Evolutionary conservation across 2,888 invertebrate species (phyloP).

Genomic region (Aleiodes leptofemur): DNA sequence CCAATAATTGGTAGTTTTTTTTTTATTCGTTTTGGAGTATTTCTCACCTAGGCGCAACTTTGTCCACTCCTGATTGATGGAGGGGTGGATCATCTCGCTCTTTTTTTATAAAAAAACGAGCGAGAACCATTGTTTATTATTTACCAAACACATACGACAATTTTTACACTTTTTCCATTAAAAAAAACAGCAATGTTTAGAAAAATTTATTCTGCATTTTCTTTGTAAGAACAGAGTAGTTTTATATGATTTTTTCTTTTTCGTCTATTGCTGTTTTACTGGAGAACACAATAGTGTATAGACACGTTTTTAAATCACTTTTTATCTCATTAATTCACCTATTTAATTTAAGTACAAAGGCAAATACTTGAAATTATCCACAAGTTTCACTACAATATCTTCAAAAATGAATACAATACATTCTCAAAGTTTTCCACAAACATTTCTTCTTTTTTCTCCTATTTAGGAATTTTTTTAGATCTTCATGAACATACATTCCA

Average conservation of each 20-base stretch:
- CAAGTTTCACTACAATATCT: background rate
- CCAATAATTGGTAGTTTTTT: slow-evolving; percentile 8
- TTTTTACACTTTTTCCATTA: slow-evolving; percentile 9
- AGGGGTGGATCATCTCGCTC: slow-evolving; percentile 53
- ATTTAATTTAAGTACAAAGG: slow-evolving; percentile 12
- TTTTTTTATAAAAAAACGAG: slow-evolving; percentile 69
- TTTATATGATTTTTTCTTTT: slow-evolving; percentile 11
- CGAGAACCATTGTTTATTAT: slow-evolving; percentile 66
- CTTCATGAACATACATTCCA: slow-evolving; percentile 2
- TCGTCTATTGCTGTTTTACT: background rate
- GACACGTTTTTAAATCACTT: slow-evolving; percentile 8
- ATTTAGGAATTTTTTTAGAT: slow-evolving; percentile 15
- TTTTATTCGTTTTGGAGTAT: slow-evolving; percentile 15
- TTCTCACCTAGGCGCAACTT: slow-evolving; percentile 68
- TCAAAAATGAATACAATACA: background rate
- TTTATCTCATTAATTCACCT: slow-evolving; percentile 25
- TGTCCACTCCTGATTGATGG: slow-evolving; percentile 55
- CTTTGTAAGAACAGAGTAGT: background rate
- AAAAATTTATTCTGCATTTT: background rate
- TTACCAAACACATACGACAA: slow-evolving; percentile 42
- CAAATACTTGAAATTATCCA: background rate
- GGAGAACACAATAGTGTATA: background rate
- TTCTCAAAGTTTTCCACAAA: background rate
- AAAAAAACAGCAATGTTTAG: slow-evolving; percentile 1
- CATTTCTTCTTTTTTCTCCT: background rate